Evolutionary conservation across 1,140 invertebrate genomes (phyloP), one percentile per base, ranked within the genome.

Genomic region (Drosophila varians): DNA sequence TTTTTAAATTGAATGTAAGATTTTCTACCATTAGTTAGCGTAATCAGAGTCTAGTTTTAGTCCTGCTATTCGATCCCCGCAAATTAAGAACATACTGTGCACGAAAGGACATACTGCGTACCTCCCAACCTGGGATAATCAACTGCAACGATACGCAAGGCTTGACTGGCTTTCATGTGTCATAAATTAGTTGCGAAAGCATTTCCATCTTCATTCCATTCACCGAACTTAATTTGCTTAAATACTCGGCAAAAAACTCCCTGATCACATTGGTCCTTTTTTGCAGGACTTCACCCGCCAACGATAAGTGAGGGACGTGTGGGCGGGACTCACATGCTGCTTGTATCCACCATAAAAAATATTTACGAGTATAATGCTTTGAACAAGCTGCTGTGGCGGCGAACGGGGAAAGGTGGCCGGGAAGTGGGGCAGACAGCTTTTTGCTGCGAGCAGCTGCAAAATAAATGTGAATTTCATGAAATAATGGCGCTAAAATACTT

Each of bases 391-490:
- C 26, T 18, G 12, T 16, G 14, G 46, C 43, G 14, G 23, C 16
- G 55, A 55, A 49, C 53, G 48, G 42, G 48, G 28, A 31, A 31
- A 31, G 11, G 28, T 31, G 11, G 28, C 28, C 28, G 53, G 28
- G 49, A 36, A 12, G 16, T 11, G 28, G 52, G 43, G 49, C 26
- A 66, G 48, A 55, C 61, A 53, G 49, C 45, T 80, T 80, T 78
- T 61, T 66, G 61, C 47, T 40, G 38, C 36, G 57, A 82, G 57
- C 77, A 76, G 73, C 73, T 82, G 74, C 55, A 83, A 75, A 83
- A 83, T 83, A 83, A 83, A 83, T 83, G 78, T 71, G 74, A 74
- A 83, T 83, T 83, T 83, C 74, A 77, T 83, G 65, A 83, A 83
- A 83, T 83, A 83, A 83, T 83, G 70, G 79, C 51, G 70, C 74